Percentiles rank a stretch among this genome's conserved stretches.
Evolutionary conservation across 2,113 vertebrate species (phyloP).

Genomic region (Acrocephalus kingi): DNA sequence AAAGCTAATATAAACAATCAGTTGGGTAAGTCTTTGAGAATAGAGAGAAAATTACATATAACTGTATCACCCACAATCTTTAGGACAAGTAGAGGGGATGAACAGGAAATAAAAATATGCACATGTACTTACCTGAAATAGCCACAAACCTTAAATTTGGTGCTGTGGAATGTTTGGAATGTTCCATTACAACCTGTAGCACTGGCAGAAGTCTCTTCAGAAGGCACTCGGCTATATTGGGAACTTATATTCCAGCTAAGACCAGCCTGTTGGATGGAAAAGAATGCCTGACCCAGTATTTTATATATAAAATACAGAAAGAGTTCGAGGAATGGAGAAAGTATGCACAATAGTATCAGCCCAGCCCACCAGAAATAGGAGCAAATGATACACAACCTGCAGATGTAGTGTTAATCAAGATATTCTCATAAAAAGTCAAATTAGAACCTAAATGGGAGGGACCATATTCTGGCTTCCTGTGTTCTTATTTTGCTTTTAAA

Average conservation of each 20-base stretch:
- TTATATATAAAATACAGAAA: background rate
- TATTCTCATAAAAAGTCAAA: background rate
- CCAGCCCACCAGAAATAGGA: background rate
- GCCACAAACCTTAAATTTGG: background rate
- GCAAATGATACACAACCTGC: background rate
- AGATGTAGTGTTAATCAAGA: background rate
- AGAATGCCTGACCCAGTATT: background rate
- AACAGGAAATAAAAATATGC: background rate
- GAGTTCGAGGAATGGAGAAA: background rate
- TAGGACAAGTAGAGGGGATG: background rate
- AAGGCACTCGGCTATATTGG: background rate
- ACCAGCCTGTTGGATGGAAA: background rate
- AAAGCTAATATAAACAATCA: background rate
- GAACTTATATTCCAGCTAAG: background rate
- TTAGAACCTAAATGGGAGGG: background rate
- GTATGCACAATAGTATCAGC: background rate
- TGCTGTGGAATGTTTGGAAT: background rate
- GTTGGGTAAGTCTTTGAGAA: too few species aligned
- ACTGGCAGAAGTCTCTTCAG: background rate
- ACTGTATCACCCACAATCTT: background rate
- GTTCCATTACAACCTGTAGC: background rate
- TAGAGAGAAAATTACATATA: background rate
- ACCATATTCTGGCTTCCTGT: background rate
- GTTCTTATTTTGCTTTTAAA: background rate
- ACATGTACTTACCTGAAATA: background rate